Evolutionary conservation across 2,113 vertebrate species (phyloP).

Genomic region (Chinchilla lanigera): DNA sequence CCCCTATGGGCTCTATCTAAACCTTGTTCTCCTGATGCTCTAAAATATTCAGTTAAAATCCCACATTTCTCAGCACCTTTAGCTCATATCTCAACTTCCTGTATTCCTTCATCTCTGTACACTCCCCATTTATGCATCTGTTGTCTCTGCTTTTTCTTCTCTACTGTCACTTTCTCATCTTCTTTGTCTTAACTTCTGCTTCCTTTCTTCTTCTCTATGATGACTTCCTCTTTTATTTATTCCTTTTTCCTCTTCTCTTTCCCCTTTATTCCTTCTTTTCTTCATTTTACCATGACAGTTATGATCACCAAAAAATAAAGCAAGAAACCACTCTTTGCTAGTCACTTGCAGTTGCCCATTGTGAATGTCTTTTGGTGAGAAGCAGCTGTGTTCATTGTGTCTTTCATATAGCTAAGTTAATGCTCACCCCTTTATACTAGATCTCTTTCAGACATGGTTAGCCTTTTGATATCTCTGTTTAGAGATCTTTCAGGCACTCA

Average conservation of each 20-base stretch:
- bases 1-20: not conserved
- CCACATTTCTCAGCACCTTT: not conserved
- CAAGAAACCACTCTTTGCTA: not conserved
- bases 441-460: not conserved
- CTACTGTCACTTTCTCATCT: not conserved
- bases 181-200: not conserved
- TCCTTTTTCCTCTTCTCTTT: too few relatives aligned
- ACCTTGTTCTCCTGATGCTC: not conserved
- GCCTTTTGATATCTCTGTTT: not conserved
- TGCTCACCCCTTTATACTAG: not conserved
- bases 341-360: not conserved
- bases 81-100: not conserved
- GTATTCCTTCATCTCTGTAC: accelerated
- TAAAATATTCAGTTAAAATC: not conserved
- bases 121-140: not conserved
- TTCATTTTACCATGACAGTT: not conserved
- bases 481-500: not conserved
- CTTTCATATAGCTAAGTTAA: not conserved
- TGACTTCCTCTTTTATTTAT: not conserved
- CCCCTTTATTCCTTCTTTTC: not conserved
- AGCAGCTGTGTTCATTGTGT: not conserved
- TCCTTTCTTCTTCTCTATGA: not conserved
- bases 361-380: not conserved
- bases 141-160: not conserved
- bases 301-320: not conserved